A percentile compares a stretch with the other conserved stretches of the same genome.
Conservation (phyloP, 92 coral and sea anemone genomes). For the Siderastrea radians region DNA sequence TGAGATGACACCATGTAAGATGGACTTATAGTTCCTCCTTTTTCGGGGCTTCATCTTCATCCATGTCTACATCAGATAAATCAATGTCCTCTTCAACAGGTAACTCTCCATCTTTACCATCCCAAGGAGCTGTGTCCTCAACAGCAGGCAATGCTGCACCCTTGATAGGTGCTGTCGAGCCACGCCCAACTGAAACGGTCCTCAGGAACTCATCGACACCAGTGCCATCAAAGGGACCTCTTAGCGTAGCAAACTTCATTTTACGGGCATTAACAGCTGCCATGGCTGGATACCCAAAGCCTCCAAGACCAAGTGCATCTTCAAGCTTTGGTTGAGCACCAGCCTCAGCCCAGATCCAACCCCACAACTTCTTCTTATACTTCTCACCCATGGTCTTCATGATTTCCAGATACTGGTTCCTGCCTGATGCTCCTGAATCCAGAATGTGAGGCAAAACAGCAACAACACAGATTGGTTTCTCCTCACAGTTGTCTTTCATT, state of each 20-base stretch:
- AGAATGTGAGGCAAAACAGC: slow-evolving; percentile 93
- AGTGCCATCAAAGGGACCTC: slow-evolving; percentile 89
- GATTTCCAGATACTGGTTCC: slow-evolving; percentile 79
- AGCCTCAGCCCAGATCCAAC: slow-evolving; percentile 98
- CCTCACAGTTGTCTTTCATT: slow-evolving; percentile 80
- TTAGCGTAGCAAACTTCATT: slow-evolving; percentile 83
- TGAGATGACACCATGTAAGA: not conserved
- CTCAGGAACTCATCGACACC: slow-evolving; percentile 98
- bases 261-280: slow-evolving; percentile 93
- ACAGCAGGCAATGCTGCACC: slow-evolving; percentile 86
- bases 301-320: slow-evolving; percentile 92
- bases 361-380: slow-evolving; percentile 94
- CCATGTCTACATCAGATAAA: slow-evolving; percentile 91
- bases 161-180: slow-evolving; percentile 86
- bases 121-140: slow-evolving; percentile 83
- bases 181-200: slow-evolving; percentile 96
- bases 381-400: slow-evolving; percentile 95
- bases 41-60: slow-evolving; percentile 83
- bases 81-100: slow-evolving; percentile 97
- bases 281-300: slow-evolving; percentile 97
- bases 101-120: slow-evolving; percentile 95
- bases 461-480: slow-evolving; percentile 90
- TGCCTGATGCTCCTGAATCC: slow-evolving; percentile 95
- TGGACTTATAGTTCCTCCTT: slow-evolving; percentile 77
- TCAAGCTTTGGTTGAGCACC: slow-evolving; percentile 95